Percentiles rank a stretch among this genome's conserved stretches.
phyloP scores from a whole-genome alignment of 1,140 invertebrate genomes.

The Conopomorpha cramerella region DNA sequence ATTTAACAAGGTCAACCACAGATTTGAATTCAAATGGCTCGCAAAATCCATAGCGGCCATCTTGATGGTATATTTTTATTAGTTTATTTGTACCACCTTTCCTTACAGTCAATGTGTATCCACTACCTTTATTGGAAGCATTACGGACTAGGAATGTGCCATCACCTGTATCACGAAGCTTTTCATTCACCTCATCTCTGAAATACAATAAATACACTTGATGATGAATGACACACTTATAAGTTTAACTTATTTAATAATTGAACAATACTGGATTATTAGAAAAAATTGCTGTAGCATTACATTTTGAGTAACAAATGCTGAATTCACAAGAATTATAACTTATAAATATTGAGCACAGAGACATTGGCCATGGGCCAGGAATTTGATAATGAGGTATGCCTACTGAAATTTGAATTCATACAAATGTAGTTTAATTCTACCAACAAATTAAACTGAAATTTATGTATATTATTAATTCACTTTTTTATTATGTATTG shows the following conservation, averaged over 20 bases:
- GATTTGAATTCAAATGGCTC: slow-evolving; percentile 90
- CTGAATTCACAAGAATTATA: neutral
- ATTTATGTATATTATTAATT: neutral
- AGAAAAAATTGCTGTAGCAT: neutral
- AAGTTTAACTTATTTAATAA: neutral
- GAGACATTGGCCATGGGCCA: too few relatives aligned
- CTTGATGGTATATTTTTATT: slow-evolving; percentile 92
- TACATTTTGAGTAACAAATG: neutral
- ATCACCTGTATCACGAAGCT: slow-evolving; percentile 86
- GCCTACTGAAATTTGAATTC: too few relatives aligned
- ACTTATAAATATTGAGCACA: too few relatives aligned
- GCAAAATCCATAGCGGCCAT: slow-evolving; percentile 90
- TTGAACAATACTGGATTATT: neutral
- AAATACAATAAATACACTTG: slow-evolving; percentile 18
- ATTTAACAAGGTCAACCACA: slow-evolving; percentile 90
- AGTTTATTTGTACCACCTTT: slow-evolving; percentile 96
- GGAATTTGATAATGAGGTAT: too few relatives aligned
- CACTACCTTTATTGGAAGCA: slow-evolving; percentile 86
- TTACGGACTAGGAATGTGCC: slow-evolving; percentile 96
- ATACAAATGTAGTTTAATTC: neutral
- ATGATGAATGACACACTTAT: too few relatives aligned
- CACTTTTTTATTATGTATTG: neutral
- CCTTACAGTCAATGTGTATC: slow-evolving; percentile 89
- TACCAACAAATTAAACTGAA: neutral
- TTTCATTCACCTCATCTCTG: slow-evolving; percentile 91